phyloP scores from a whole-genome alignment of 1,140 invertebrate species.

The Stenopsyche tienmushanensis region DNA sequence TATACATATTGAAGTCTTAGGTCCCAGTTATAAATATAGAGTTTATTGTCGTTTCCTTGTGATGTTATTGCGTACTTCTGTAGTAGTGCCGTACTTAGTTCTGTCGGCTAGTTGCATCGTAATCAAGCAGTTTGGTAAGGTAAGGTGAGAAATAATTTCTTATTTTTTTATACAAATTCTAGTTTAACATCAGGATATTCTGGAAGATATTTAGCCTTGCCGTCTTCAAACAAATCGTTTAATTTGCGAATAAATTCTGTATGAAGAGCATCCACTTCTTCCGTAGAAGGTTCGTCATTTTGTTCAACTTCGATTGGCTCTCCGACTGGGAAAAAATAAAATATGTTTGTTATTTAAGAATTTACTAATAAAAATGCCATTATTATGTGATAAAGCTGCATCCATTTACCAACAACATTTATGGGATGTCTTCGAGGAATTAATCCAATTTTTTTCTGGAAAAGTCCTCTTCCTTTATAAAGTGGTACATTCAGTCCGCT shows the following conservation, averaged over 20 bases:
- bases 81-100: too few relatives aligned
- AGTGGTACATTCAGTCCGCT: slow-evolving; percentile 79
- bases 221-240: slow-evolving; percentile 72
- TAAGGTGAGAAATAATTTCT: too few relatives aligned
- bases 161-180: slow-evolving; percentile 44
- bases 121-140: too few relatives aligned
- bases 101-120: too few relatives aligned
- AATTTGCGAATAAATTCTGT: slow-evolving; percentile 69
- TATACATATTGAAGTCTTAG: too few relatives aligned
- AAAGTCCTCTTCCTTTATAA: slow-evolving; percentile 81
- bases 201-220: slow-evolving; percentile 76
- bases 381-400: too few relatives aligned
- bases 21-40: too few relatives aligned
- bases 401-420: slow-evolving; percentile 66
- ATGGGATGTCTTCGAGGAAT: slow-evolving; percentile 77
- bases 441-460: slow-evolving; percentile 86
- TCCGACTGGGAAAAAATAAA: slow-evolving; percentile 76
- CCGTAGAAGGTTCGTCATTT: slow-evolving; percentile 66
- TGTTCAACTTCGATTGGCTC: slow-evolving; percentile 74
- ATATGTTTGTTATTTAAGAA: too few relatives aligned
- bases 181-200: slow-evolving; percentile 57
- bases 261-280: slow-evolving; percentile 77
- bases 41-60: too few relatives aligned
- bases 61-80: too few relatives aligned
- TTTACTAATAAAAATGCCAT: too few relatives aligned